Evolutionary conservation across 2,888 invertebrate species (phyloP).

Genomic region (Rugalucina vietnamica): DNA sequence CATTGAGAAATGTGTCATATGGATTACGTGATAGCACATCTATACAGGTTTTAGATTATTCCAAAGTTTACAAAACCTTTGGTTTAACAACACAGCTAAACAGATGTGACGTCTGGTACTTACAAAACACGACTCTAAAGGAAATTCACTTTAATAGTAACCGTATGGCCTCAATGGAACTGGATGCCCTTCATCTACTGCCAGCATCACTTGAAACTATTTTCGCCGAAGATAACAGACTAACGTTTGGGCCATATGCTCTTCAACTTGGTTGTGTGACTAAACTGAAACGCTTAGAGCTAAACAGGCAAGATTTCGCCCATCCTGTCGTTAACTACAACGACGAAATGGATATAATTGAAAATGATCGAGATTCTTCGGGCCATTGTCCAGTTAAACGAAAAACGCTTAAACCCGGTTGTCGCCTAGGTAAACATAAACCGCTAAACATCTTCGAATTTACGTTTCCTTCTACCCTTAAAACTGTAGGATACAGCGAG

Average conservation of each 20-base stretch:
- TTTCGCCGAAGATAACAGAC: conserved; percentile 38
- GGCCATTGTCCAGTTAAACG: too few species aligned
- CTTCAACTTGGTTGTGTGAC: conserved; percentile 29
- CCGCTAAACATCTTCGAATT: not conserved
- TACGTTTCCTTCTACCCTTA: not conserved
- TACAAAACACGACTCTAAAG: conserved; percentile 38
- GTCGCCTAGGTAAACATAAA: not conserved
- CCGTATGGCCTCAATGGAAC: conserved; percentile 29
- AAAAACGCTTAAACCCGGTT: too few species aligned
- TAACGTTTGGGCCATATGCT: conserved; percentile 50
- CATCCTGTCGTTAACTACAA: conserved; percentile 15
- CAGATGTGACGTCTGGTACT: conserved; percentile 40
- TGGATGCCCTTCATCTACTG: conserved; percentile 12
- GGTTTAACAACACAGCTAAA: conserved; percentile 27
- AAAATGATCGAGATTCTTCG: not conserved
- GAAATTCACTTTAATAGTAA: conserved; percentile 38
- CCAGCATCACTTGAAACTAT: conserved; percentile 30
- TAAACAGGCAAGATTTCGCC: conserved; percentile 6
- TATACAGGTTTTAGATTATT: conserved; percentile 40
- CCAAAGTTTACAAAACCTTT: conserved; percentile 35
- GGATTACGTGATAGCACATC: conserved; percentile 39
- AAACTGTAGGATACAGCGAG: not conserved
- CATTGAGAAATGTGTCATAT: conserved; percentile 38
- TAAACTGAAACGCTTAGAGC: not conserved
- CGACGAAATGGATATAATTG: not conserved